Base-by-base conservation (phyloP, 2,113 vertebrate species). In the Bostrychus sinensis region DNA sequence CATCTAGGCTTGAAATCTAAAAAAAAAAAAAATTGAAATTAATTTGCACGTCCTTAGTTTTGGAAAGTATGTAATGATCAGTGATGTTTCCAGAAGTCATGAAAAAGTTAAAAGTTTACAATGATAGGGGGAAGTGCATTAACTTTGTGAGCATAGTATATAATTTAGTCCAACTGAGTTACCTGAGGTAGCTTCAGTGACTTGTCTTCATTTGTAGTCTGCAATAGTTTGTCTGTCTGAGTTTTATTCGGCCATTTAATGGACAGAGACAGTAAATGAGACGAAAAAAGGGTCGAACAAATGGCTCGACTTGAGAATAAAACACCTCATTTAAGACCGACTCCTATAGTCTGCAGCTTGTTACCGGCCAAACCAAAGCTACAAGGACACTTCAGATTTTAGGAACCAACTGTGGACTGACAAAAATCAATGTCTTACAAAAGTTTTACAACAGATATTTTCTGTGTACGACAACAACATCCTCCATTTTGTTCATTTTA, bases 121-220 rank as follows among this genome's bases (percentile, higher is more conserved):
- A n/a, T n/a, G n/a, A n/a, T n/a, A n/a, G n/a, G n/a, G n/a, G n/a
- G n/a, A n/a, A n/a, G n/a, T n/a, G n/a, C n/a, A n/a, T n/a, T n/a
- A n/a, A n/a, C n/a, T n/a, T 4, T 30, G 28, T 30, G 28, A 30
- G 28, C 14, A 16, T 23, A 30, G 23, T 26, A 11, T 14, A 50
- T 50, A 46, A 23, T 26, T 50, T 26, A 22, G 45, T 25, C 12
- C 4, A 30, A 28, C 48, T 28, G 8, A 2, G 48, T 50, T 51
- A 51, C 48, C 48, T 51, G 48, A n/a, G 25, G 11, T 13, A 19
- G 43, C 13, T 14, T 50, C 22, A 26, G 19, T 16, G 45, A 11
- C 23, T 50, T 26, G 48, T 51, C 48, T 51, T 51, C 48, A 30
- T 51, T 51, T 51, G 48, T 30, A 51, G 48, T 51, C 48, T n/a